phyloP scores from a whole-genome alignment of 1,140 invertebrate species.

The Thaumetopoea pityocampa region DNA sequence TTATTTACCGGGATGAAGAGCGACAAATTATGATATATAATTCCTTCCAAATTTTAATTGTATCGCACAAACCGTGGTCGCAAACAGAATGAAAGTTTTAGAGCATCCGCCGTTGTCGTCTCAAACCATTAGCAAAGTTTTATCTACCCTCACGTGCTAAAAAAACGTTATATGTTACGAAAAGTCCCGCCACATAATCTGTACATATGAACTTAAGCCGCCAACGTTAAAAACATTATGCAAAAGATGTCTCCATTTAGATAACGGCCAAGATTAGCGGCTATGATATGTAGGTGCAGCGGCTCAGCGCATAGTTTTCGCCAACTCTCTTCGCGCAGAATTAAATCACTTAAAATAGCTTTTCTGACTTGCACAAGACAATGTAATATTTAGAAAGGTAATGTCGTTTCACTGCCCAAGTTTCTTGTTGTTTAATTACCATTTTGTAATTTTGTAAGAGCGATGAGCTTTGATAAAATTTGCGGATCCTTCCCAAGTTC shows the following conservation, averaged over 20 bases:
- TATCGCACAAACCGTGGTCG: no score
- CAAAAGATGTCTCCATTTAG: conserved; percentile 47
- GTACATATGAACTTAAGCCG: no score
- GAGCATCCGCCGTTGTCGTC: no score
- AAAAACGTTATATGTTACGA: no score
- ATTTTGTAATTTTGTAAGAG: conserved; percentile 17
- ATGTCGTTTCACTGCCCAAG: conserved; percentile 30
- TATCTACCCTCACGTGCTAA: no score
- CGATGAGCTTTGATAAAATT: conserved; percentile 31
- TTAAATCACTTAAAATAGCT: conserved; percentile 64
- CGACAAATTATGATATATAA: not conserved
- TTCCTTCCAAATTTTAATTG: no score
- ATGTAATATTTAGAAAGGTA: conserved; percentile 43
- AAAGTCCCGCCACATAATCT: no score
- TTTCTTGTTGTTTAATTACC: conserved; percentile 41
- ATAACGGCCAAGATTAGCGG: conserved; percentile 42
- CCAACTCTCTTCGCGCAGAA: conserved; percentile 41
- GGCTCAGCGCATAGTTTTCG: conserved; percentile 33
- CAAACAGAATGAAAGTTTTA: no score
- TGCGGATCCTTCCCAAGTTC: conserved; percentile 22
- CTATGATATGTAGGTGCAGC: conserved; percentile 35
- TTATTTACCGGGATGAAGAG: no score
- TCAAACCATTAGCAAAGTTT: no score
- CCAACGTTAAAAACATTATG: no score
- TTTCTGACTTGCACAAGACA: conserved; percentile 41